These are phyloP conservation scores for human DNA, from an alignment of 2,113 vertebrate genomes.

Conservation along the genomic window DNA sequence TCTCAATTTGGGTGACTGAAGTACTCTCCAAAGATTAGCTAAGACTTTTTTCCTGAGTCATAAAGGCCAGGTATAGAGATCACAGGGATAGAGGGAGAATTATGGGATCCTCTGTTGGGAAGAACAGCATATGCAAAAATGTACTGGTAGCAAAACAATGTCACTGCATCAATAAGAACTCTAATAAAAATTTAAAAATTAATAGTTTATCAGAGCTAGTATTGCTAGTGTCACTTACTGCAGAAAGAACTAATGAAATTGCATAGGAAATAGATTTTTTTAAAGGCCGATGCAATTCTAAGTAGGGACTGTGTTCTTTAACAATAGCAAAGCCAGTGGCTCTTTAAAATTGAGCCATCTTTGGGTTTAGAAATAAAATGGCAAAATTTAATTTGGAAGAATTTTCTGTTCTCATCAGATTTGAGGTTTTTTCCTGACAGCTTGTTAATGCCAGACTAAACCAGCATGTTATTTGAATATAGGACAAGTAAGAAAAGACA, in stretches of 20 bases:
- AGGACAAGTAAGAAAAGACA: neutral
- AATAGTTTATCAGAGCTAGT: neutral
- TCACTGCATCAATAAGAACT: neutral
- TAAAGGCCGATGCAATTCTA: neutral
- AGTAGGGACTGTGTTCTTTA: neutral
- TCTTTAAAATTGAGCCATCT: neutral
- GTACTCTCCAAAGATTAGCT: neutral
- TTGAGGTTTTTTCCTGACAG: neutral
- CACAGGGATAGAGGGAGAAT: neutral
- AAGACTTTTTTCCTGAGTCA: neutral
- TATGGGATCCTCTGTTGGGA: neutral
- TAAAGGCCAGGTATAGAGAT: neutral
- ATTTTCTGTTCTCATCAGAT: conserved; percentile 12
- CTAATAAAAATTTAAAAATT: neutral
- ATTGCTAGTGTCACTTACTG: neutral
- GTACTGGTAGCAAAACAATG: neutral
- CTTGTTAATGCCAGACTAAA: neutral
- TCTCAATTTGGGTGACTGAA: neutral
- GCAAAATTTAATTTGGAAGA: conserved; percentile 16
- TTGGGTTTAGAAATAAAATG: neutral
- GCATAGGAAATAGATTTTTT: neutral
- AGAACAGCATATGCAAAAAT: neutral
- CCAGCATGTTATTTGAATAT: neutral
- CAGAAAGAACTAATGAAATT: neutral
- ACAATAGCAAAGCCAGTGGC: neutral